phyloP scores from a whole-genome alignment of 2,797 vertebrate species.

The Dromococcyx pavoninus region DNA sequence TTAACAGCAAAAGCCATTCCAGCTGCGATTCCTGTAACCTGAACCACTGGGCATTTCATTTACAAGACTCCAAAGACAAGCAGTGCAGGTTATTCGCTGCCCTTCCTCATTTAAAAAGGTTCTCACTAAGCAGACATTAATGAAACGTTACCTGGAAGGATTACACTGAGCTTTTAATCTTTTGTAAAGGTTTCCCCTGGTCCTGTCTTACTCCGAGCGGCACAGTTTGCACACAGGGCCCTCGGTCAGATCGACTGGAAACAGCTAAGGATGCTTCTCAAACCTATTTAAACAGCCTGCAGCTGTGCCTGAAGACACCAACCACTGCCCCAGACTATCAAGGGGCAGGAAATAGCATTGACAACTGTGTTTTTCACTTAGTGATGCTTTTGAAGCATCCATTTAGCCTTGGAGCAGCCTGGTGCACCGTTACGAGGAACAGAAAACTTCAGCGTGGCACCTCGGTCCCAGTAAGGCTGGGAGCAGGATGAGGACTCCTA shows the following conservation, averaged over 20 bases:
- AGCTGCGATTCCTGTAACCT: slow-evolving; percentile 20
- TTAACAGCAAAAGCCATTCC: slow-evolving; percentile 44
- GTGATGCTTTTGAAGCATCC: background rate
- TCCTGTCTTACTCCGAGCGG: background rate
- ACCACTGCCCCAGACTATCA: background rate
- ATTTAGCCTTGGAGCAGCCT: background rate
- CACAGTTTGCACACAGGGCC: background rate
- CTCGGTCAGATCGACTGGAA: background rate
- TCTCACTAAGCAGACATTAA: background rate
- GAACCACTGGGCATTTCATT: background rate
- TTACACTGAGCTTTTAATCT: background rate
- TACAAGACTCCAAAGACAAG: background rate
- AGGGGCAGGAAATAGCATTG: background rate
- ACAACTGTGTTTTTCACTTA: background rate
- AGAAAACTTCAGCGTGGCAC: background rate
- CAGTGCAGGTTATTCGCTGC: background rate
- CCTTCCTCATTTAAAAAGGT: background rate
- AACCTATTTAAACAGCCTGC: background rate
- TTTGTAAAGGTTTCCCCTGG: background rate
- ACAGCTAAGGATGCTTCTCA: background rate
- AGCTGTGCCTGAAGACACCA: background rate
- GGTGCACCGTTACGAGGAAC: background rate
- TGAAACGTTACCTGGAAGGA: slow-evolving; percentile 20
- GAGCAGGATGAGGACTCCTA: background rate
- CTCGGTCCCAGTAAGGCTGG: background rate